These are phyloP conservation scores for Patella depressa DNA, from an alignment of 2,888 invertebrate species.

Conservation along the genomic window DNA sequence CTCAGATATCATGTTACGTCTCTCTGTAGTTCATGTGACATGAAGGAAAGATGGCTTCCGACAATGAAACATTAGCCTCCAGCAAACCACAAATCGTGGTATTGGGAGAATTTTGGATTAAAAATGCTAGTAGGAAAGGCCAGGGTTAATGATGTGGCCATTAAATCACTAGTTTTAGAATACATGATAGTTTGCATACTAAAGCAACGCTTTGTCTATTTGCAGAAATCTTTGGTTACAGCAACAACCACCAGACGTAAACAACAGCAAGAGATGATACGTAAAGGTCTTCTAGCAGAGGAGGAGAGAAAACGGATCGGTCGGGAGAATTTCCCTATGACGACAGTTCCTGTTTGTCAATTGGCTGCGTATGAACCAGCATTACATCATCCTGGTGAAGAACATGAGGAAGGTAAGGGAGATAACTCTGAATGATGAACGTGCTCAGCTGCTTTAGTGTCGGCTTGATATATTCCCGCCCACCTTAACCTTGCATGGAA, in stretches of 20 bases:
- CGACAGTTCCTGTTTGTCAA: constrained; percentile 90
- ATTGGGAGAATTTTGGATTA: no score
- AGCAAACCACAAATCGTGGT: no score
- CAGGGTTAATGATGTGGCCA: no score
- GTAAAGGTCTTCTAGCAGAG: constrained; percentile 93
- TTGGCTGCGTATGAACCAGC: constrained; percentile 98
- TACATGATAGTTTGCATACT: no score
- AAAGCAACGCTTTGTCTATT: not conserved
- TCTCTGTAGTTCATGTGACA: no score
- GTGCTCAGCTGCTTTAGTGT: constrained; percentile 5
- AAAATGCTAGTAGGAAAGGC: no score
- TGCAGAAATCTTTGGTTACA: constrained; percentile 84
- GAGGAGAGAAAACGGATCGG: constrained; percentile 96
- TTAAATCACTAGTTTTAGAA: no score
- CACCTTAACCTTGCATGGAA: not conserved
- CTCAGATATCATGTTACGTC: no score
- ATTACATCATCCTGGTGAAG: constrained; percentile 78
- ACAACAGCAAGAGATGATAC: constrained; percentile 98
- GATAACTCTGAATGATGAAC: not conserved
- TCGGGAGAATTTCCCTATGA: constrained; percentile 93
- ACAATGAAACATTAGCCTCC: no score
- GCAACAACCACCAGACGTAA: constrained; percentile 99
- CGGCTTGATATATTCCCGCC: not conserved
- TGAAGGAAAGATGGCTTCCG: no score
- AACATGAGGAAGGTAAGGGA: constrained; percentile 69